Evolutionary conservation across 2,888 invertebrate species (phyloP).

Genomic region (Macaria notata): DNA sequence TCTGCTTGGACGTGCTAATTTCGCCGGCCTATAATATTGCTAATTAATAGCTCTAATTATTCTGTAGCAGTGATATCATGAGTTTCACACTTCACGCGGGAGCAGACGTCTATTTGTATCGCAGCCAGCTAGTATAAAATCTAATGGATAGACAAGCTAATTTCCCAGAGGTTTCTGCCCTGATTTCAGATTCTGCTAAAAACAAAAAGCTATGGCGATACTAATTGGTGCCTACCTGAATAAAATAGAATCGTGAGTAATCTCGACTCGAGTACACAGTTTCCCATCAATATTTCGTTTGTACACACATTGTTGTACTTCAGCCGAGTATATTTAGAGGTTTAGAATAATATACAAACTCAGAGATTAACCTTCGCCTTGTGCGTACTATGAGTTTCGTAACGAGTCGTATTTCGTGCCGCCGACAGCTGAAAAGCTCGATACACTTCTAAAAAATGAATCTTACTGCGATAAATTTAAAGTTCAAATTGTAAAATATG

Average conservation of each 20-base stretch:
- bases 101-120: conserved; percentile 9
- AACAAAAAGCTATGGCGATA: not conserved
- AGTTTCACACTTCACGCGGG: conserved; percentile 59
- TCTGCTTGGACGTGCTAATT: conserved; percentile 50
- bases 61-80: conserved; percentile 63
- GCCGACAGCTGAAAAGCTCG: conserved; percentile 15
- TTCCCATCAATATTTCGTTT: conserved; percentile 14
- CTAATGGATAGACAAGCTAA: not conserved
- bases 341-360: conserved; percentile 33
- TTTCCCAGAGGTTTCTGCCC: not conserved
- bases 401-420: conserved; percentile 36
- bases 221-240: not conserved
- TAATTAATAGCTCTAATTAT: conserved; percentile 59
- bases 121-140: not conserved
- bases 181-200: not conserved
- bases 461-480: conserved; percentile 22
- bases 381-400: conserved; percentile 40
- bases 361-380: conserved; percentile 53
- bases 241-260: not conserved
- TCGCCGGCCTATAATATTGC: conserved; percentile 52
- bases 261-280: conserved; percentile 2
- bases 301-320: conserved; percentile 34
- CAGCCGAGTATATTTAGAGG: conserved; percentile 34
- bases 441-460: conserved; percentile 16
- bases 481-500: conserved; percentile 12